Conservation (phyloP, 2,797 vertebrate genomes). For the Melopsittacus undulatus region DNA sequence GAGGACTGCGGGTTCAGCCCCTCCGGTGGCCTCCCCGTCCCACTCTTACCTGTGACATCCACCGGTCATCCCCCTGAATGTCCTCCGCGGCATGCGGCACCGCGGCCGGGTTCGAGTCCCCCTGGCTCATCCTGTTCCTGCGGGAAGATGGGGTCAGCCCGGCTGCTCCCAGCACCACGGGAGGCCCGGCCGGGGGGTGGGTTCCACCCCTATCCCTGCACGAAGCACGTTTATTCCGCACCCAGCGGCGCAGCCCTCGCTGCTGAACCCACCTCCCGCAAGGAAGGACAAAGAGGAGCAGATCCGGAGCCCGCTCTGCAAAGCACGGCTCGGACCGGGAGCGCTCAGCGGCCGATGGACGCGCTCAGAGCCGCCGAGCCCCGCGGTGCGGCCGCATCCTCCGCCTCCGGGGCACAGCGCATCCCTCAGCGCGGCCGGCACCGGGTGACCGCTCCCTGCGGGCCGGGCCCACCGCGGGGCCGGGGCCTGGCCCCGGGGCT, state of each 20-base stretch:
- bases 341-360: not conserved
- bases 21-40: not conserved
- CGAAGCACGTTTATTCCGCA: no score
- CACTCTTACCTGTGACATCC: constrained; percentile 91
- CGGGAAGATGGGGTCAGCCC: not conserved
- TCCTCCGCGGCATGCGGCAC: constrained; percentile 86
- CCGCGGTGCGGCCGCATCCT: no score
- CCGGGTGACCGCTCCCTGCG: no score
- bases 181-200: not conserved
- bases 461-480: no score
- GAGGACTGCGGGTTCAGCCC: not conserved
- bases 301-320: not conserved
- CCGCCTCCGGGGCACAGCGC: no score
- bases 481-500: no score
- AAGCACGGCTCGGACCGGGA: not conserved
- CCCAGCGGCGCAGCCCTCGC: no score
- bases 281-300: not conserved
- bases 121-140: constrained; percentile 89
- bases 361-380: not conserved
- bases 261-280: not conserved
- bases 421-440: no score
- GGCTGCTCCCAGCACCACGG: no score
- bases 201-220: no score
- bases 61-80: constrained; percentile 90
- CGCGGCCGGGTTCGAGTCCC: constrained; percentile 88